Percentiles rank a stretch among this genome's conserved stretches.
Evolutionary conservation across 2,888 invertebrate species (phyloP).

Genomic region (Hirtodrosophila alboralis): DNA sequence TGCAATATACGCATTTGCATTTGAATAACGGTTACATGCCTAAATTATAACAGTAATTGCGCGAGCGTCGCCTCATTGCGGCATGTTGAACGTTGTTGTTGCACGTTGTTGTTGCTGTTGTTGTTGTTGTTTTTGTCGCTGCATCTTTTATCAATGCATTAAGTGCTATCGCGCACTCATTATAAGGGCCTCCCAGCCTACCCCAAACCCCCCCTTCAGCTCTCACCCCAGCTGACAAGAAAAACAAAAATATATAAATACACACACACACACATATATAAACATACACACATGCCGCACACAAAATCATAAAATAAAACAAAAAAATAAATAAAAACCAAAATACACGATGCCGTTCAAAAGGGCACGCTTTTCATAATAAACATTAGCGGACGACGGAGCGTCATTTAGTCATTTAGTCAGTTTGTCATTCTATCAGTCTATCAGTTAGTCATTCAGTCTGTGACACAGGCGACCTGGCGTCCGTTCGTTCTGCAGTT

Average conservation of each 20-base stretch:
- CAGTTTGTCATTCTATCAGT: constrained; percentile 5
- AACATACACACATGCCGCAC: constrained; percentile 34
- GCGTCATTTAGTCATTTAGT: constrained; percentile 21
- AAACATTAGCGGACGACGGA: constrained; percentile 66
- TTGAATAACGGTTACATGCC: constrained; percentile 72
- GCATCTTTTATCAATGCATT: constrained; percentile 77
- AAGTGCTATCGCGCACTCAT: constrained; percentile 63
- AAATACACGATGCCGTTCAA: constrained; percentile 75
- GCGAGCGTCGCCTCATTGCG: constrained; percentile 46
- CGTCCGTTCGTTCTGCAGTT: constrained; percentile 57
- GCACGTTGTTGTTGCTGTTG: no score
- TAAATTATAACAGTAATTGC: constrained; percentile 74
- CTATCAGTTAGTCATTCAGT: neutral
- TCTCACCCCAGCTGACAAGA: no score
- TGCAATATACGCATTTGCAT: constrained; percentile 58
- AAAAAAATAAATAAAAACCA: constrained; percentile 49
- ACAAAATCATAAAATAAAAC: constrained; percentile 41
- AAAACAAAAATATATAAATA: constrained; percentile 51
- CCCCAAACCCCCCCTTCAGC: neutral
- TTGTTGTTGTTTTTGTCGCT: no score
- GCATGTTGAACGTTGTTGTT: constrained; percentile 58
- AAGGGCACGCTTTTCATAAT: constrained; percentile 79
- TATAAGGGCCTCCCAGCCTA: constrained; percentile 62
- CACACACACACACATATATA: constrained; percentile 31
- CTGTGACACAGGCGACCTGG: constrained; percentile 35